Evolutionary conservation across 2,797 vertebrate species (phyloP).

Genomic region (Tangara arthus): DNA sequence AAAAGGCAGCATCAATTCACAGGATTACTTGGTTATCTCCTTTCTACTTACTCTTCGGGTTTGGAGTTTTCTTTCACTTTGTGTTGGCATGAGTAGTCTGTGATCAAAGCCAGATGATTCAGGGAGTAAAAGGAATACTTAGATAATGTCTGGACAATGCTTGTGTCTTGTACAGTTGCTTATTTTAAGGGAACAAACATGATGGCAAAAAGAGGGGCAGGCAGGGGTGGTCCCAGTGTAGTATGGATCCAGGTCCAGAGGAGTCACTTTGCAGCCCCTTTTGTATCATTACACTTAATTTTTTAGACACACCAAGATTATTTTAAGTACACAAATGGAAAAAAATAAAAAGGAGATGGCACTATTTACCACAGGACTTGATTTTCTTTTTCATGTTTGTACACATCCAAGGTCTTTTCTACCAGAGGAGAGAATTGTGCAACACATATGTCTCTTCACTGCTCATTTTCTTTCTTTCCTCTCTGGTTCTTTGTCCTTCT

Average conservation of each 20-base stretch:
- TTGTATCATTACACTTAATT: not conserved
- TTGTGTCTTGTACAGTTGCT: not conserved
- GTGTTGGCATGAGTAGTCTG: not conserved
- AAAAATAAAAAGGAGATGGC: not conserved
- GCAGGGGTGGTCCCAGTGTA: not conserved
- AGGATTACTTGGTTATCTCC: not conserved
- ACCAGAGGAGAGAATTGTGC: not conserved
- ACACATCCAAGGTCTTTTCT: not conserved
- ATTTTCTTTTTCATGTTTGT: not conserved
- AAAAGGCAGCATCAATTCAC: rapidly evolving
- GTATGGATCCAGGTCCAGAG: not conserved
- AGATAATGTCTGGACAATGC: not conserved
- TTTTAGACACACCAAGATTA: not conserved
- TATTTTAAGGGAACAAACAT: not conserved
- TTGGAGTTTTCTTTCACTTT: not conserved
- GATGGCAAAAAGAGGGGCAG: not conserved
- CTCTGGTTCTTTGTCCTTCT: not conserved
- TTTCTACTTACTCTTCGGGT: not conserved
- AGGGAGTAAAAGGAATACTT: not conserved
- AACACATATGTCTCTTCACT: not conserved
- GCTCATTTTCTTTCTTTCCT: not conserved
- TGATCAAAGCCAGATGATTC: not conserved
- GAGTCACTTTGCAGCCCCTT: not conserved
- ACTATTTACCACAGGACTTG: not conserved
- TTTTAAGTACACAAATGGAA: not conserved